These are phyloP conservation scores for Drosophila koepferae DNA, from an alignment of 2,888 invertebrate genomes.

Conservation along the genomic window DNA sequence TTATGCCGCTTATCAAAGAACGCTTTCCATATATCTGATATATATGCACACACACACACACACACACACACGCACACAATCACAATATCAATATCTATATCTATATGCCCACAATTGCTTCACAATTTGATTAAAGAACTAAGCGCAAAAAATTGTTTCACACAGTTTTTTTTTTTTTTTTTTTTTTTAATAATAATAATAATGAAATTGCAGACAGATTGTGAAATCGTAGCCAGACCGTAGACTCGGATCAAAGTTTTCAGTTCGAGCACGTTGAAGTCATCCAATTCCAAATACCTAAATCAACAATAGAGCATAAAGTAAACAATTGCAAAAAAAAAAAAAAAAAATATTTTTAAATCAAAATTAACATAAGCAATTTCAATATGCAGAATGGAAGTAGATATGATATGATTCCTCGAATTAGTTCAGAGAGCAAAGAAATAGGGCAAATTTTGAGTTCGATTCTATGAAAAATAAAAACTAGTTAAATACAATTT, in stretches of 20 bases:
- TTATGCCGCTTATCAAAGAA: conserved; percentile 53
- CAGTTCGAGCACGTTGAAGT: not conserved
- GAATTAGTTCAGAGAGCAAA: not conserved
- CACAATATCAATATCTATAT: conserved; percentile 28
- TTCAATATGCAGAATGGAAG: not conserved
- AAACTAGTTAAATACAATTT: too few species aligned
- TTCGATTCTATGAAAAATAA: too few species aligned
- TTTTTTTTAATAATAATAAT: not conserved
- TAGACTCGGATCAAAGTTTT: conserved; percentile 2
- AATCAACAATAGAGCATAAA: not conserved
- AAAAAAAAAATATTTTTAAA: not conserved
- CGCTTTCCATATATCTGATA: conserved; percentile 10
- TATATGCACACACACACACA: conserved; percentile 19
- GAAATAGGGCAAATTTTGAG: not conserved
- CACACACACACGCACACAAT: too few species aligned
- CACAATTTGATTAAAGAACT: conserved; percentile 57
- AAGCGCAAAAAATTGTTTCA: conserved; percentile 25
- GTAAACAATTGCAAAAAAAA: conserved; percentile 1
- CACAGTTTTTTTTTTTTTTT: not conserved
- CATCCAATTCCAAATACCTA: not conserved
- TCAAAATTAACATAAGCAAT: not conserved
- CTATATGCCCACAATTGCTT: conserved; percentile 15
- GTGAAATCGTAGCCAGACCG: not conserved
- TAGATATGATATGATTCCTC: not conserved
- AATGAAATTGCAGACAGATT: conserved; percentile 5